These are phyloP conservation scores for Opisthograptis luteolata DNA, from an alignment of 2,888 invertebrate genomes.

Conservation along the genomic window DNA sequence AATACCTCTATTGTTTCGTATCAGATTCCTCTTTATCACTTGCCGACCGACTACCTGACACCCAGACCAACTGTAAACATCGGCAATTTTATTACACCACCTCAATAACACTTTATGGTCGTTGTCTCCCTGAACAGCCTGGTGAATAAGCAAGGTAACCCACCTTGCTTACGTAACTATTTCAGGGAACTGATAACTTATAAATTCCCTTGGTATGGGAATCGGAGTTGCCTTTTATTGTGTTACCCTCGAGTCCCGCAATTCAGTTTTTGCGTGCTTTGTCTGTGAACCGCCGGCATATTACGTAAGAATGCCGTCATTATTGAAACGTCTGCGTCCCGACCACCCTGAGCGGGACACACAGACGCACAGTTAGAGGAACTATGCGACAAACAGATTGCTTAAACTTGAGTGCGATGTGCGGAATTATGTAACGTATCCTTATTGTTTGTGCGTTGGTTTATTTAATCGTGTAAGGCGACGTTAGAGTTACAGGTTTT, in stretches of 20 bases:
- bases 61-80: slow-evolving; percentile 15
- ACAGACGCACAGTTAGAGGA: slow-evolving; percentile 56
- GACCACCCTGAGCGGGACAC: slow-evolving; percentile 73
- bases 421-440: slow-evolving; percentile 21
- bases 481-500: neutral
- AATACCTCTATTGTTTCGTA: neutral
- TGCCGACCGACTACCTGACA: slow-evolving; percentile 35
- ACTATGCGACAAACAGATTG: slow-evolving; percentile 41
- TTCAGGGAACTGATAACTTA: slow-evolving; percentile 57
- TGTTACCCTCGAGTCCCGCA: slow-evolving; percentile 62
- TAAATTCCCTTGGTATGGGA: slow-evolving; percentile 36
- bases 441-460: neutral
- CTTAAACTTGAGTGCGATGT: slow-evolving; percentile 26
- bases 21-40: slow-evolving; percentile 18
- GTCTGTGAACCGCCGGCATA: slow-evolving; percentile 58
- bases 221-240: slow-evolving; percentile 56
- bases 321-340: slow-evolving; percentile 68
- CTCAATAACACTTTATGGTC: slow-evolving; percentile 59
- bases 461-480: neutral
- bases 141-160: slow-evolving; percentile 57
- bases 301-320: slow-evolving; percentile 69
- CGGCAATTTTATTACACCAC: slow-evolving; percentile 43
- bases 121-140: slow-evolving; percentile 30
- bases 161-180: slow-evolving; percentile 49
- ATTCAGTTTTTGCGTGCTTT: slow-evolving; percentile 65